Percentiles rank a stretch among this genome's conserved stretches.
These are phyloP conservation scores for Bagarius yarrelli DNA, from an alignment of 2,113 vertebrate genomes.

Conservation along the genomic window DNA sequence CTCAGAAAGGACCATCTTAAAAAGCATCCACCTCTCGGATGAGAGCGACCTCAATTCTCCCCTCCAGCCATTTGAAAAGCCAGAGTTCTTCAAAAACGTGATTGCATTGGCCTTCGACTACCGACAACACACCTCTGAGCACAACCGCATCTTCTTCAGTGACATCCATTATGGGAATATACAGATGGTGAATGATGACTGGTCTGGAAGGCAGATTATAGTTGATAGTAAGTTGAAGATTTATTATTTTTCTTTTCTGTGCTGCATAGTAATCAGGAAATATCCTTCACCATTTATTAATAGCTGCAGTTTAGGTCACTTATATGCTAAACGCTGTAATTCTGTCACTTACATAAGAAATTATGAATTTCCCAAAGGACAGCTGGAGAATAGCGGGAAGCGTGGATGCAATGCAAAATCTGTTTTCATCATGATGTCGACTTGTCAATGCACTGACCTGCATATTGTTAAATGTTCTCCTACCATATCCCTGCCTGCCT, in stretches of 20 bases:
- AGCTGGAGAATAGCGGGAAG: not conserved
- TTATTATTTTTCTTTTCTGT: constrained; percentile 4
- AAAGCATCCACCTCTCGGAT: constrained; percentile 95
- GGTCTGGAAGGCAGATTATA: constrained; percentile 83
- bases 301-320: constrained; percentile 21
- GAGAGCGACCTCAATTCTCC: constrained; percentile 95
- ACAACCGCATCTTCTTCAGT: constrained; percentile 95
- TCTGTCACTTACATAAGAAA: not conserved
- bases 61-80: constrained; percentile 88
- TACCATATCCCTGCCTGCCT: constrained; percentile 41
- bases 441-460: constrained; percentile 42
- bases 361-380: constrained; percentile 12
- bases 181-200: constrained; percentile 94
- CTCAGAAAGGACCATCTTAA: constrained; percentile 92
- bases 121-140: constrained; percentile 76
- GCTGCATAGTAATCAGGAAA: not conserved
- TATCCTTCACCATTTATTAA: constrained; percentile 16
- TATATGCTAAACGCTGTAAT: not conserved
- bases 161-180: constrained; percentile 97
- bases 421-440: constrained; percentile 36
- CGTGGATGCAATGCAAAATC: not conserved
- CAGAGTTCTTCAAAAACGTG: constrained; percentile 90
- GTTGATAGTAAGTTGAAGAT: constrained; percentile 85
- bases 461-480: constrained; percentile 44
- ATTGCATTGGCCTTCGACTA: constrained; percentile 93